Evolutionary conservation across 2,888 invertebrate species (phyloP).

Genomic region (Branchellion lobata): DNA sequence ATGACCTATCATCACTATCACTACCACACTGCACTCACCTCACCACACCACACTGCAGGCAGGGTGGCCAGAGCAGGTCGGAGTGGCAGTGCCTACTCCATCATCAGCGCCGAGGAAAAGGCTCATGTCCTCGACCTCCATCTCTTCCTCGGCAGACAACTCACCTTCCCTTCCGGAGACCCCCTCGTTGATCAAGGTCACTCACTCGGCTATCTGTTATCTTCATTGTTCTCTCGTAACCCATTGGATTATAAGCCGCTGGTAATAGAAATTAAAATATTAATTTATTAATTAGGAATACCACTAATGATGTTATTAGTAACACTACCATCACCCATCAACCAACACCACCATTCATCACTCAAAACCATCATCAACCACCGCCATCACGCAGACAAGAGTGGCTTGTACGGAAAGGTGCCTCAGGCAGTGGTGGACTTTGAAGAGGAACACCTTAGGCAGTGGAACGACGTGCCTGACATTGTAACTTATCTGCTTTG

Average conservation of each 20-base stretch:
- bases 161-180: constrained; percentile 63
- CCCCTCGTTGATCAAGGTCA: neutral
- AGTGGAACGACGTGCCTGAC: constrained; percentile 72
- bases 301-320: no score
- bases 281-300: no score
- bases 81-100: constrained; percentile 84
- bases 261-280: no score
- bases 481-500: constrained; percentile 40
- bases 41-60: constrained; percentile 59
- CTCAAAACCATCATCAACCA: no score
- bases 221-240: no score
- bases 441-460: constrained; percentile 74
- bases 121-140: constrained; percentile 91
- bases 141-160: constrained; percentile 80
- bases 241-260: no score
- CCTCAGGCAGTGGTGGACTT: constrained; percentile 81
- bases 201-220: no score
- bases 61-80: constrained; percentile 93
- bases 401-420: constrained; percentile 71
- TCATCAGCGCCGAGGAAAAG: constrained; percentile 85
- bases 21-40: no score
- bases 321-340: no score
- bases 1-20: no score
- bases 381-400: neutral
- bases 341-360: no score